A percentile compares a stretch with the other conserved stretches of the same genome.
These are phyloP conservation scores for Caranx melampygus DNA, from an alignment of 2,113 vertebrate species.

Conservation along the genomic window DNA sequence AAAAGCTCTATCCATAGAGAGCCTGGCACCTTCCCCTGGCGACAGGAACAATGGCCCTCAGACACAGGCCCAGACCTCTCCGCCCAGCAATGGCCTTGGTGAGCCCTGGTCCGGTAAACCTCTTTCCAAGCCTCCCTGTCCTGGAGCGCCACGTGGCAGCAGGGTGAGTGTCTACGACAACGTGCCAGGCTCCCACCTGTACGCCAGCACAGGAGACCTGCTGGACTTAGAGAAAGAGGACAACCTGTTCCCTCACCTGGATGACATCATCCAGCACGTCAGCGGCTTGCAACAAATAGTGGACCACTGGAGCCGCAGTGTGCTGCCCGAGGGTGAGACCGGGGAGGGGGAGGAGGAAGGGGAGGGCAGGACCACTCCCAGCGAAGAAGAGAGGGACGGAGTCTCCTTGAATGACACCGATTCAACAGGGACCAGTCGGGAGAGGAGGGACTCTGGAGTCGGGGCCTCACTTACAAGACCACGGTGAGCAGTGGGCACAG, in stretches of 20 bases:
- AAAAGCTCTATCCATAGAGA: conserved; percentile 97
- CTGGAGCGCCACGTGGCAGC: conserved; percentile 88
- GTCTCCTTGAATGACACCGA: conserved; percentile 92
- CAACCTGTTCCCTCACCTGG: conserved; percentile 90
- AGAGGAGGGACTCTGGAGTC: conserved; percentile 96
- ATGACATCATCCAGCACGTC: conserved; percentile 94
- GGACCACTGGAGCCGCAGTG: conserved; percentile 91
- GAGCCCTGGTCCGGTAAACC: conserved; percentile 59
- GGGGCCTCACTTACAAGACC: conserved; percentile 96
- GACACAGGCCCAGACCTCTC: neutral
- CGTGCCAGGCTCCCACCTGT: conserved; percentile 95
- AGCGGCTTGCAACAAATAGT: conserved; percentile 93
- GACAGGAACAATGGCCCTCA: conserved; percentile 58
- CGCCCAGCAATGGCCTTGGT: conserved; percentile 37
- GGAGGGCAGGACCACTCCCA: conserved; percentile 90
- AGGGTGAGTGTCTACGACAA: conserved; percentile 90
- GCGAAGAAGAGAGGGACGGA: conserved; percentile 91
- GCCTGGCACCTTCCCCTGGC: conserved; percentile 88
- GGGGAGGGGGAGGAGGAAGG: conserved; percentile 80
- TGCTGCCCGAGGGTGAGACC: conserved; percentile 84
- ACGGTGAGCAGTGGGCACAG: conserved; percentile 78
- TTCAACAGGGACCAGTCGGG: conserved; percentile 87
- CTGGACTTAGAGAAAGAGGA: conserved; percentile 93
- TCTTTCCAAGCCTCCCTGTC: conserved; percentile 76
- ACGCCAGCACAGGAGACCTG: conserved; percentile 96